These are phyloP conservation scores for Pelochelys cantorii DNA, from an alignment of 2,797 vertebrate genomes.

Conservation along the genomic window DNA sequence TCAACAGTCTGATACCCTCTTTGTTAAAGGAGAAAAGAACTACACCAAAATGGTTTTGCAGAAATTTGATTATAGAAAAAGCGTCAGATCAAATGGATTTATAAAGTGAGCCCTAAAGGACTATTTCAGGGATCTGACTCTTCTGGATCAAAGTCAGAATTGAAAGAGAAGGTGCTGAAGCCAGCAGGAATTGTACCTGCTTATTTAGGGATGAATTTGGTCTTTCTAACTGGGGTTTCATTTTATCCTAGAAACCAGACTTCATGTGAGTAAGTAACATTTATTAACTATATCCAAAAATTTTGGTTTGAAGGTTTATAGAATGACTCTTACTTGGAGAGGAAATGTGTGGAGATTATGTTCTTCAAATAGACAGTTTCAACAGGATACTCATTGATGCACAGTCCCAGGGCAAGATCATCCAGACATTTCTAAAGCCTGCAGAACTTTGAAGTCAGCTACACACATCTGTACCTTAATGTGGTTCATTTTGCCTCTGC, in stretches of 20 bases:
- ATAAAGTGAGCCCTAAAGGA: background rate
- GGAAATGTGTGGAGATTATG: background rate
- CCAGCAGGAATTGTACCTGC: background rate
- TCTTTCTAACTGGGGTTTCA: background rate
- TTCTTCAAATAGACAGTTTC: background rate
- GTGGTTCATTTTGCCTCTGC: background rate
- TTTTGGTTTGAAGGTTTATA: background rate
- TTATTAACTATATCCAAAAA: background rate
- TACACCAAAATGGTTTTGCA: background rate
- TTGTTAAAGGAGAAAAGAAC: background rate
- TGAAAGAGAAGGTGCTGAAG: background rate
- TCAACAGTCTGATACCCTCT: accelerated
- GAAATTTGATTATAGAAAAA: background rate
- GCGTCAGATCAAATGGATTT: background rate
- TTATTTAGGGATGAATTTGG: background rate
- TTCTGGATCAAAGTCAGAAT: background rate
- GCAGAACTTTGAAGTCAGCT: background rate
- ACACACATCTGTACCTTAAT: background rate
- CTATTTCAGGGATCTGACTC: background rate
- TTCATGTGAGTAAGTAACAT: background rate
- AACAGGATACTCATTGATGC: background rate
- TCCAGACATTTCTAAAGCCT: background rate
- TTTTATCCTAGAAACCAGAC: background rate
- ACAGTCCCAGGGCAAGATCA: background rate
- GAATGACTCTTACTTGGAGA: background rate